Evolutionary conservation across 2,888 invertebrate species (phyloP).

Genomic region (Psococerastis gibbosa): DNA sequence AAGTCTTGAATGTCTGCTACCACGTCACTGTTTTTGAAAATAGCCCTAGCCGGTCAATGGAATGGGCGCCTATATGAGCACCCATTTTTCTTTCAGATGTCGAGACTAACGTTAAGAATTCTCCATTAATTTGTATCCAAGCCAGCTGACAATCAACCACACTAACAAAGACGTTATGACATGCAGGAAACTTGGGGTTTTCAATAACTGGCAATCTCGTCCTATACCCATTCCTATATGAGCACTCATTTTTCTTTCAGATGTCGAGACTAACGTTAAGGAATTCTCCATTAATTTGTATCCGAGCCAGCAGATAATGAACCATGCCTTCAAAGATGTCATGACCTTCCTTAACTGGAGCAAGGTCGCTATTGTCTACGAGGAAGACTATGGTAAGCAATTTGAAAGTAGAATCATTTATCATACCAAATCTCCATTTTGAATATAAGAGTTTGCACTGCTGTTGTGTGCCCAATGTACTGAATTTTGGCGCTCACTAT

Average conservation of each 20-base stretch:
- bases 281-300: constrained; percentile 62
- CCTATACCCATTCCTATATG: too few species aligned
- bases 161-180: constrained; percentile 60
- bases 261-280: constrained; percentile 27
- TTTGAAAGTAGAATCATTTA: too few species aligned
- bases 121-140: constrained; percentile 61
- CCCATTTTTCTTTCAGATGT: not conserved
- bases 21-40: too few species aligned
- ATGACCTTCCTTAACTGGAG: constrained; percentile 65
- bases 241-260: not conserved
- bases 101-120: constrained; percentile 35
- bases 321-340: constrained; percentile 54
- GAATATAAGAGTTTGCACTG: too few species aligned
- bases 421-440: too few species aligned
- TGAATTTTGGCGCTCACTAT: too few species aligned
- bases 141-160: constrained; percentile 46
- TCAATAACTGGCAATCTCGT: too few species aligned
- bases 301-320: constrained; percentile 52
- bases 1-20: too few species aligned
- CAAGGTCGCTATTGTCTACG: constrained; percentile 58
- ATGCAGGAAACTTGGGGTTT: too few species aligned
- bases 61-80: too few species aligned
- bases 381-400: constrained; percentile 54
- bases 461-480: too few species aligned
- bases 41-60: too few species aligned